Conservation (phyloP, 2,797 vertebrate species). For the Macropus fuliginosus region DNA sequence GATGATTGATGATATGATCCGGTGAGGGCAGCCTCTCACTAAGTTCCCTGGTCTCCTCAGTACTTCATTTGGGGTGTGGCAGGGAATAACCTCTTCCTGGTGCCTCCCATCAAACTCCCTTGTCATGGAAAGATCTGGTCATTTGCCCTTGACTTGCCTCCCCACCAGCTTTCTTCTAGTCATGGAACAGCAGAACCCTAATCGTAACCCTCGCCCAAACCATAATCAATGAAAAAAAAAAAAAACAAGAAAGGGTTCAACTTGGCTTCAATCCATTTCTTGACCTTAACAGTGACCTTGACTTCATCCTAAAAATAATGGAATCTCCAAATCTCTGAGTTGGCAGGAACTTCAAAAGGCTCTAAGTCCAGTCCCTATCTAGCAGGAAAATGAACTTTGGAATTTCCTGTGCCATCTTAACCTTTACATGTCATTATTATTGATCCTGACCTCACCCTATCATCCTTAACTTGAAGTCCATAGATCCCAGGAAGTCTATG, state of each 20-base stretch:
- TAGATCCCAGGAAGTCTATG: neutral
- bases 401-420: neutral
- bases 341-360: neutral
- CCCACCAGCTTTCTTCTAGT: neutral
- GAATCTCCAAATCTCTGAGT: neutral
- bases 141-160: neutral
- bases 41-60: neutral
- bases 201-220: neutral
- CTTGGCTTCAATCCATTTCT: neutral
- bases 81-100: neutral
- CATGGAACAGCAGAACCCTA: neutral
- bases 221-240: neutral
- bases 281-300: neutral
- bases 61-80: neutral
- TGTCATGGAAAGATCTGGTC: neutral
- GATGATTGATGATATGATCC: slow-evolving; percentile 96
- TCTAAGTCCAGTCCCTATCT: neutral
- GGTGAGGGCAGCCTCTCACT: slow-evolving; percentile 80
- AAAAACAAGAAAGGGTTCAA: too few relatives aligned
- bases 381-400: neutral
- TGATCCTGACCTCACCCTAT: neutral
- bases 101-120: neutral
- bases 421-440: neutral
- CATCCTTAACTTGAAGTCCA: neutral
- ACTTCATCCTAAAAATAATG: neutral